Conservation (phyloP, 1,140 invertebrate species). For the Melipona quadrifasciata region DNA sequence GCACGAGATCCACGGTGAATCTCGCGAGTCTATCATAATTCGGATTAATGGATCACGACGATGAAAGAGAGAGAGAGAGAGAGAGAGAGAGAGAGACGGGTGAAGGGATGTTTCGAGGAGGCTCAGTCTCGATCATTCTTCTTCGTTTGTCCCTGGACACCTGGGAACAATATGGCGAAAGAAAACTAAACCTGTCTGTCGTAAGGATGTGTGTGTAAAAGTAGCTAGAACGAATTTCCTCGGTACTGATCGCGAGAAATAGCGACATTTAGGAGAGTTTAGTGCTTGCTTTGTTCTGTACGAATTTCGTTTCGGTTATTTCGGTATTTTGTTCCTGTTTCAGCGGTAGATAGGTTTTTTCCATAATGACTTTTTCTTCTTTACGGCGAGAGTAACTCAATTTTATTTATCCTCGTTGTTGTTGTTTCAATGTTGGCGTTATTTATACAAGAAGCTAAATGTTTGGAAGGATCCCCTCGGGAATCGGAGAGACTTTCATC, state of each 20-base stretch:
- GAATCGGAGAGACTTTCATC: neutral
- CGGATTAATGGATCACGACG: slow-evolving; percentile 43
- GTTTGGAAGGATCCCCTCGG: neutral
- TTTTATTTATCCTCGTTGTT: neutral
- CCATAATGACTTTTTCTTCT: neutral
- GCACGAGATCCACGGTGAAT: slow-evolving; percentile 4
- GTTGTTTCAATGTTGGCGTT: neutral
- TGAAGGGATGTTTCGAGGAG: neutral
- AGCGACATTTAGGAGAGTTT: neutral
- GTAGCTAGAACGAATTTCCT: neutral
- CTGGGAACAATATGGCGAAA: neutral
- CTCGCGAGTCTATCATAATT: slow-evolving; percentile 23
- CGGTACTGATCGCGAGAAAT: slow-evolving; percentile 4
- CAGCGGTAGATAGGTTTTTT: neutral
- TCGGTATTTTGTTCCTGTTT: neutral
- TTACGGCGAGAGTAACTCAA: neutral
- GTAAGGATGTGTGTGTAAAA: neutral
- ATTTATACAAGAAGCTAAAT: neutral
- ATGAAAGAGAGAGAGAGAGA: neutral
- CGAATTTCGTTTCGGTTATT: neutral
- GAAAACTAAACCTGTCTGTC: neutral
- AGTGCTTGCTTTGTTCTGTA: neutral
- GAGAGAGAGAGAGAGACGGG: neutral
- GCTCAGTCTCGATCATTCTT: slow-evolving; percentile 17
- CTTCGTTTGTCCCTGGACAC: slow-evolving; percentile 33